Conservation (phyloP, 2,888 invertebrate genomes). For the Xylocampa areola region DNA sequence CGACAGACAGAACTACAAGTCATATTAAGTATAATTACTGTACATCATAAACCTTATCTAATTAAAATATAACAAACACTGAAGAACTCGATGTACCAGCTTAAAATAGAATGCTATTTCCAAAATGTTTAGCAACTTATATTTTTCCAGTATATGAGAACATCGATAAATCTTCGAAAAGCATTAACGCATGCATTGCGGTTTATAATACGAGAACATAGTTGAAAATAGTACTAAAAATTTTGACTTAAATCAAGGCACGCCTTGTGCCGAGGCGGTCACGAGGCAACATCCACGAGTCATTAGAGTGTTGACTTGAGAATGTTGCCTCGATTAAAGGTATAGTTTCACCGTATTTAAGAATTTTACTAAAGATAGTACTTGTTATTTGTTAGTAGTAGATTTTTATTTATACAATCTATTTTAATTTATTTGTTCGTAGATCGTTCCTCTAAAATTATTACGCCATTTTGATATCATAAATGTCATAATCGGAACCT, state of each 20-base stretch:
- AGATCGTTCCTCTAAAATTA: slow-evolving; percentile 25
- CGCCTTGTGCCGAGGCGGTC: background rate
- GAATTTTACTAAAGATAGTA: no score
- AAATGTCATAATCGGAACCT: slow-evolving; percentile 6
- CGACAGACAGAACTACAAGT: no score
- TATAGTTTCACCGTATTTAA: no score
- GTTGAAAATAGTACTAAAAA: slow-evolving; percentile 21
- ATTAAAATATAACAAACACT: background rate
- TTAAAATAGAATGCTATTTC: slow-evolving; percentile 7
- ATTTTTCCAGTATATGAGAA: no score
- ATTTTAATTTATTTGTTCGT: no score
- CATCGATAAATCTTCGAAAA: no score
- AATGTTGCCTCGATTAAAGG: no score
- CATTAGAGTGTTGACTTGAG: background rate
- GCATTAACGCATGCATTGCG: no score
- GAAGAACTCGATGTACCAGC: background rate
- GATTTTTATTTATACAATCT: background rate
- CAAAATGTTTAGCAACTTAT: slow-evolving; percentile 8
- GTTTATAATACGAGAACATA: no score
- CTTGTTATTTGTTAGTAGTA: no score
- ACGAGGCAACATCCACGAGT: slow-evolving; percentile 1
- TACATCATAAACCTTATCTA: background rate
- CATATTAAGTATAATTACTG: no score
- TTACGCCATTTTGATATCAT: background rate
- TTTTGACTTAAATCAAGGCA: slow-evolving; percentile 2